phyloP scores from a whole-genome alignment of 2,888 invertebrate genomes.

The Parnassius mnemosyne region DNA sequence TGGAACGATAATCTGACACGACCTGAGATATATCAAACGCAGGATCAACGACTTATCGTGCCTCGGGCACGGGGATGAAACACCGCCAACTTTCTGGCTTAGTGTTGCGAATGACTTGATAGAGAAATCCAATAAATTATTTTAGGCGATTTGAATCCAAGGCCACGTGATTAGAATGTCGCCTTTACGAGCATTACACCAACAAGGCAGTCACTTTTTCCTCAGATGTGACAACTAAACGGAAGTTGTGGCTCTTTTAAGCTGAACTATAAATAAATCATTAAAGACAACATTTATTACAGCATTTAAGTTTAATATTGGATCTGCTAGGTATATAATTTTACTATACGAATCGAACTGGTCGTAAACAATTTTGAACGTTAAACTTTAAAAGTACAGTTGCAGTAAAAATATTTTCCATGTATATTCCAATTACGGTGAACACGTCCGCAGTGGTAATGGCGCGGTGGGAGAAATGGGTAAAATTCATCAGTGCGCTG shows the following conservation, averaged over 20 bases:
- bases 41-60: too few relatives aligned
- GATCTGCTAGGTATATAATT: background rate
- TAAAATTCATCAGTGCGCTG: conserved; percentile 53
- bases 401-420: conserved; percentile 26
- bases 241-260: background rate
- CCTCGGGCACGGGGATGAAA: too few relatives aligned
- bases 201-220: too few relatives aligned
- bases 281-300: background rate
- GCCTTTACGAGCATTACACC: too few relatives aligned
- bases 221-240: too few relatives aligned
- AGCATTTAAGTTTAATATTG: background rate
- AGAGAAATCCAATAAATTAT: too few relatives aligned
- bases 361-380: conserved; percentile 2
- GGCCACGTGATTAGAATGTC: too few relatives aligned
- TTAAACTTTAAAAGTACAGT: conserved; percentile 19
- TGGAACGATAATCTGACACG: too few relatives aligned
- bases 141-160: too few relatives aligned
- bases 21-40: too few relatives aligned
- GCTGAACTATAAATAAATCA: background rate
- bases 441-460: conserved; percentile 29
- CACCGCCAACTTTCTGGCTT: too few relatives aligned
- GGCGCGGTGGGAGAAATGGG: conserved; percentile 43
- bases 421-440: conserved; percentile 29
- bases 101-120: too few relatives aligned
- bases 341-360: background rate